These are phyloP conservation scores for Fragum fragum DNA, from an alignment of 2,888 invertebrate species.

Conservation along the genomic window DNA sequence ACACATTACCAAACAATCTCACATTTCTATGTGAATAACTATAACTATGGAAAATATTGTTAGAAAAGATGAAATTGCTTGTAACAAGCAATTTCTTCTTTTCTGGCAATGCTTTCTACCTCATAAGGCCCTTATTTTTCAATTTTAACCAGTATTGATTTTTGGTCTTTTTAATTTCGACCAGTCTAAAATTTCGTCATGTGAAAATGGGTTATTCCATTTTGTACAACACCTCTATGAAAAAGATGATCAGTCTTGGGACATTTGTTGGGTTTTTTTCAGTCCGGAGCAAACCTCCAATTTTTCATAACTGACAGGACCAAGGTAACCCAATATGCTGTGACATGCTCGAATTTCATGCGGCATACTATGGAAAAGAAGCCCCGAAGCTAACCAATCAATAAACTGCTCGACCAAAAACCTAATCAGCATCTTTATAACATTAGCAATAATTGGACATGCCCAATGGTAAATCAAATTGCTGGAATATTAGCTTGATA, in stretches of 20 bases:
- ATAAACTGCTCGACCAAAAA: conserved; percentile 3
- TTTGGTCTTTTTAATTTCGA: too few relatives aligned
- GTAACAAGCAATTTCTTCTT: too few relatives aligned
- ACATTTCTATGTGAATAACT: too few relatives aligned
- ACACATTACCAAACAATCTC: too few relatives aligned
- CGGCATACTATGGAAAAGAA: not conserved
- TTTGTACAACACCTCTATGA: too few relatives aligned
- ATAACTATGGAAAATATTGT: too few relatives aligned
- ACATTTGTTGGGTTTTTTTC: not conserved
- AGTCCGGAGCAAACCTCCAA: not conserved
- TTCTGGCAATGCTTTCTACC: too few relatives aligned
- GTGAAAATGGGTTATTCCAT: too few relatives aligned
- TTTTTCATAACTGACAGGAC: conserved; percentile 1
- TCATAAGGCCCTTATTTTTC: too few relatives aligned
- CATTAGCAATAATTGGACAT: conserved; percentile 7
- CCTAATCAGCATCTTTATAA: conserved; percentile 9
- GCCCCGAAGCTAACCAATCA: not conserved
- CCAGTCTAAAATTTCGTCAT: too few relatives aligned
- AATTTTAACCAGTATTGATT: too few relatives aligned
- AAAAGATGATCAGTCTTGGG: not conserved
- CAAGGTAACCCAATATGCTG: not conserved
- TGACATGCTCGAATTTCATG: not conserved
- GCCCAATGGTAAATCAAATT: not conserved
- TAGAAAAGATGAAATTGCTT: too few relatives aligned
- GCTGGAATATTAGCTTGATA: conserved; percentile 6